Evolutionary conservation across 2,113 vertebrate species (phyloP).

Genomic region (Smithornis capensis): DNA sequence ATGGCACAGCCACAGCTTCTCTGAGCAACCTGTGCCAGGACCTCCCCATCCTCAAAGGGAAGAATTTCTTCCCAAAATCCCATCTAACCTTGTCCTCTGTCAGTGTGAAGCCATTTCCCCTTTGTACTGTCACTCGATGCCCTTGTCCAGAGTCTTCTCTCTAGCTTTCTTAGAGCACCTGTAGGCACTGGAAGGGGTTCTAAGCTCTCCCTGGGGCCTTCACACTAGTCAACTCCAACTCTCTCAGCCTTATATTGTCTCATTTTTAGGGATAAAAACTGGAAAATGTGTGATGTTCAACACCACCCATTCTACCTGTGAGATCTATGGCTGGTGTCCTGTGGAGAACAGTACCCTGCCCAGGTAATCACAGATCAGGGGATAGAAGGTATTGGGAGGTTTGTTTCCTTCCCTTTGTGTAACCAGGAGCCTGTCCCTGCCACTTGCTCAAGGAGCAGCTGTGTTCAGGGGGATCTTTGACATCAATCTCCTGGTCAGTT

Average conservation of each 20-base stretch:
- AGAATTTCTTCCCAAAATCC: neutral
- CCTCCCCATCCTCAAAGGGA: fast-evolving
- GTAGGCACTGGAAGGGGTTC: neutral
- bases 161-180: neutral
- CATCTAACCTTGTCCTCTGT: neutral
- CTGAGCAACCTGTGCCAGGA: neutral
- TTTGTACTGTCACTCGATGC: neutral
- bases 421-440: neutral
- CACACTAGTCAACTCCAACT: neutral
- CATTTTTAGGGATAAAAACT: constrained; percentile 74
- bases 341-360: constrained; percentile 63
- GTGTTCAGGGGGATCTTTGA: neutral
- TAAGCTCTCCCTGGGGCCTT: neutral
- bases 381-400: neutral
- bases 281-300: constrained; percentile 73
- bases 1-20: neutral
- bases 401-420: neutral
- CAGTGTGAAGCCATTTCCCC: neutral
- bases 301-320: constrained; percentile 66
- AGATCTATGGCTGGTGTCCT: constrained; percentile 77
- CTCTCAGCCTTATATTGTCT: neutral
- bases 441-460: neutral
- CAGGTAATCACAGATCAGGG: neutral
- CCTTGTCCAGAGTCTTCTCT: neutral
- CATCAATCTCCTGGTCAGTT: neutral